These are phyloP conservation scores for Crossaster papposus DNA, from an alignment of 53 echinoderm and acorn worm genomes.

Conservation along the genomic window DNA sequence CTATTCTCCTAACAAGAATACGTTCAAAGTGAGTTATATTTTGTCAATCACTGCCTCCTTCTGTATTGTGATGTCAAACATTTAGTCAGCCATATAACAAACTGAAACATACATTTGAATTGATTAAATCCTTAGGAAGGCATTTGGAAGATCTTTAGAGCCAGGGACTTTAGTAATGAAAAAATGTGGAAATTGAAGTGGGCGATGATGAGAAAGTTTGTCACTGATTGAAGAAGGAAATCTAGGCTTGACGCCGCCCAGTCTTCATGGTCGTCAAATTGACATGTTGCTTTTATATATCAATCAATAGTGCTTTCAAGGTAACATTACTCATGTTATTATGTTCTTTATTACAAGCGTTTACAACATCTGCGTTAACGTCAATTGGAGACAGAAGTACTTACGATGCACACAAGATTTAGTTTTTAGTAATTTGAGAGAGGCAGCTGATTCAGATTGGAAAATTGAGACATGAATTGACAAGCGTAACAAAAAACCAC, in stretches of 20 bases:
- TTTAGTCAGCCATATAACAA: background rate
- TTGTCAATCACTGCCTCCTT: too few relatives aligned
- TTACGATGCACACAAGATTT: background rate
- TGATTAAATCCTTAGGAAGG: background rate
- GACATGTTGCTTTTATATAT: background rate
- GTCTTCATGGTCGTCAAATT: background rate
- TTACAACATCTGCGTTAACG: background rate
- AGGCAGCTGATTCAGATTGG: background rate
- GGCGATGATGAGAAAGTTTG: background rate
- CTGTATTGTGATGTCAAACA: too few relatives aligned
- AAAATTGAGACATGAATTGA: background rate
- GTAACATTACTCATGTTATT: background rate
- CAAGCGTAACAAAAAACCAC: too few relatives aligned
- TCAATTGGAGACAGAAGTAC: background rate
- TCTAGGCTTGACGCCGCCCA: background rate
- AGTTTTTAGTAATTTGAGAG: background rate
- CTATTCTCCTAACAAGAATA: too few relatives aligned
- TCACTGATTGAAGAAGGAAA: background rate
- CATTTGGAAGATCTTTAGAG: background rate
- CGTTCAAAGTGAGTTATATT: too few relatives aligned
- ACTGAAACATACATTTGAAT: background rate
- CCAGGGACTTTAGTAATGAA: background rate
- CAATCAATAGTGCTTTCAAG: constrained; percentile 3
- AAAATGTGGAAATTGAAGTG: background rate
- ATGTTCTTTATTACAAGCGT: background rate